phyloP scores from a whole-genome alignment of 2,888 invertebrate species.

The Schizotus pectinicornis region DNA sequence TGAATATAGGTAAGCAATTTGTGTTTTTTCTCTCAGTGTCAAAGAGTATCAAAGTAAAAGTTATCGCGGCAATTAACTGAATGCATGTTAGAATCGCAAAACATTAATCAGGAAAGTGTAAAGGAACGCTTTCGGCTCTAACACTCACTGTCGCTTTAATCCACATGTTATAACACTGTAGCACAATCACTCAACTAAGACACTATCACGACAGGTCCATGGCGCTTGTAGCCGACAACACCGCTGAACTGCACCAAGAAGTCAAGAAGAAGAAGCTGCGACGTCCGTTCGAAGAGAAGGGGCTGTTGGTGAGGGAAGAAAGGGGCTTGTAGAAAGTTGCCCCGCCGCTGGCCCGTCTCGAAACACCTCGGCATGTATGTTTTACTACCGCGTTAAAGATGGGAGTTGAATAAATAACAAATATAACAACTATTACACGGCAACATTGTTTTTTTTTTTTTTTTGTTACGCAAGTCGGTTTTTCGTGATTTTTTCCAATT shows the following conservation, averaged over 20 bases:
- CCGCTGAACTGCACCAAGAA: constrained; percentile 24
- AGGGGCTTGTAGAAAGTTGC: constrained; percentile 53
- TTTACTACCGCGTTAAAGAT: constrained; percentile 7
- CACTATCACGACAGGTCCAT: constrained; percentile 31
- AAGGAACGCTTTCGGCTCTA: neutral
- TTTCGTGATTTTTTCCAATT: constrained; percentile 1
- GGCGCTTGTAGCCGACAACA: constrained; percentile 4
- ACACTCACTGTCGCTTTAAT: constrained; percentile 30
- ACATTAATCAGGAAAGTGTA: constrained; percentile 1
- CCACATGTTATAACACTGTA: constrained; percentile 23
- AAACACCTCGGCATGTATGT: neutral
- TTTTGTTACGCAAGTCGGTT: no score
- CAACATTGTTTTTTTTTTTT: neutral
- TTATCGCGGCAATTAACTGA: neutral
- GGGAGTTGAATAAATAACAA: neutral
- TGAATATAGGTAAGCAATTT: neutral
- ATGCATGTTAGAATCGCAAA: neutral
- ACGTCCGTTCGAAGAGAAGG: constrained; percentile 33
- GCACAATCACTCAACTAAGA: constrained; percentile 8
- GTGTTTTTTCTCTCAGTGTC: neutral
- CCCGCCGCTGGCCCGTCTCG: constrained; percentile 37
- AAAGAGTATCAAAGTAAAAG: neutral
- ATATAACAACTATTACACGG: neutral
- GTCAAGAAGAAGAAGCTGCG: constrained; percentile 39
- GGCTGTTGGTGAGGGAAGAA: constrained; percentile 46